Base-by-base conservation (phyloP, 2,113 vertebrate species). In the Salvator merianae region DNA sequence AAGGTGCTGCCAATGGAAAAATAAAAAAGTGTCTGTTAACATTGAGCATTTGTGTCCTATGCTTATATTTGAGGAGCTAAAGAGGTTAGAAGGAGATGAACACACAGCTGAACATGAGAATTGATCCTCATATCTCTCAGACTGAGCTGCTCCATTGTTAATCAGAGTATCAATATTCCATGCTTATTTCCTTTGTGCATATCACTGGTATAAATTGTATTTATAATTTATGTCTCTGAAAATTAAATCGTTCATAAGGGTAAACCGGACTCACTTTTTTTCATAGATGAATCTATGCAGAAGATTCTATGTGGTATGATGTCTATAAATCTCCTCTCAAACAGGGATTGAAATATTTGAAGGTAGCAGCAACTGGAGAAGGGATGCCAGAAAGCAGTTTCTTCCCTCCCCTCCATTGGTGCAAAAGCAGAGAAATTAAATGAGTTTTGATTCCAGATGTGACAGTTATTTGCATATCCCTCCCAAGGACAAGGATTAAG, bases 1-100 rank as follows among this genome's bases (percentile, higher is more conserved):
- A 84, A 84, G 68, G 65, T 55, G 59, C 74, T 66, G 43, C 47
- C 43, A 38, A 32, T 77, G 47, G 43, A 55, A 66, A 82, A 77
- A 76, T 68, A 68, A 38, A 32, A 59, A 83, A 32, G 50, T 55
- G 32, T 69, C 43, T 77, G 13, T 69, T 77, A 69, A 77, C 63
- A 38, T 7, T 77, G 73, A 36, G 13, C 30, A 9, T 84, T 47
- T 75, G 18, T 83, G 38, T 24, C n/a, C 28, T 83, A 66, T 14
- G 9, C 32, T 36, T 77, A 30, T 14, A 66, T 77, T 26, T 38
- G 14, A 26, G 34, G 75, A 53, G 34, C 24, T 36, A 30, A 76
- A 38, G 26, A 16, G 55, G 40, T 55, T 36, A 30, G 38, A 38
- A 69, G 63, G 62, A 13, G 28, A 9, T 20, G 73, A 16, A 43